Evolutionary conservation across 2,888 invertebrate genomes (phyloP).

Genomic region (Andricus curvator): DNA sequence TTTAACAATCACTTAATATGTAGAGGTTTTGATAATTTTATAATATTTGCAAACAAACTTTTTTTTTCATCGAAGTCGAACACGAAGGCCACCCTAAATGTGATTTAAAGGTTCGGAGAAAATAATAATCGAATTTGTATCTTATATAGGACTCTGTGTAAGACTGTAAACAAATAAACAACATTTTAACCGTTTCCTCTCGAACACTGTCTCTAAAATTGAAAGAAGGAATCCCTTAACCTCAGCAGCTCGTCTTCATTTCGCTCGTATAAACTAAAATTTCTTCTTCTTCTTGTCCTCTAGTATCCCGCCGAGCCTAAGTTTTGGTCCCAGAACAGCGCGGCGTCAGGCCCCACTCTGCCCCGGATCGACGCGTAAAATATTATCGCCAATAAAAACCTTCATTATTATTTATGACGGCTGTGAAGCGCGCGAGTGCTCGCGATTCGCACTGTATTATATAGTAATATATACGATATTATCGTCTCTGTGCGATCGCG

Average conservation of each 20-base stretch:
- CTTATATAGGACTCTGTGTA: too few species aligned
- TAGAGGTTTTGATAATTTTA: too few species aligned
- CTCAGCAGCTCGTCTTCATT: not conserved
- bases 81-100: too few species aligned
- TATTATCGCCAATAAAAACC: conserved; percentile 67
- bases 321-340: conserved; percentile 16
- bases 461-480: not conserved
- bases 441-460: conserved; percentile 38
- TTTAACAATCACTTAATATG: too few species aligned
- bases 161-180: not conserved
- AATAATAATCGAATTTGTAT: not conserved
- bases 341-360: conserved; percentile 43
- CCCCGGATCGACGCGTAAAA: conserved; percentile 60
- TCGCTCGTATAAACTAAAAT: not conserved
- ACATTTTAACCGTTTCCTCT: not conserved
- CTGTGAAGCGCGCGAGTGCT: conserved; percentile 44
- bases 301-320: conserved; percentile 27
- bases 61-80: too few species aligned
- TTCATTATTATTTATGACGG: conserved; percentile 67
- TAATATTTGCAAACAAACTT: too few species aligned
- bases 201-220: not conserved
- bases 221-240: not conserved
- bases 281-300: not conserved
- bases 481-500: conserved; percentile 25
- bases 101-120: not conserved